Base-by-base conservation (phyloP, 2,797 vertebrate genomes). In the Hypotaenidia philippensis region DNA sequence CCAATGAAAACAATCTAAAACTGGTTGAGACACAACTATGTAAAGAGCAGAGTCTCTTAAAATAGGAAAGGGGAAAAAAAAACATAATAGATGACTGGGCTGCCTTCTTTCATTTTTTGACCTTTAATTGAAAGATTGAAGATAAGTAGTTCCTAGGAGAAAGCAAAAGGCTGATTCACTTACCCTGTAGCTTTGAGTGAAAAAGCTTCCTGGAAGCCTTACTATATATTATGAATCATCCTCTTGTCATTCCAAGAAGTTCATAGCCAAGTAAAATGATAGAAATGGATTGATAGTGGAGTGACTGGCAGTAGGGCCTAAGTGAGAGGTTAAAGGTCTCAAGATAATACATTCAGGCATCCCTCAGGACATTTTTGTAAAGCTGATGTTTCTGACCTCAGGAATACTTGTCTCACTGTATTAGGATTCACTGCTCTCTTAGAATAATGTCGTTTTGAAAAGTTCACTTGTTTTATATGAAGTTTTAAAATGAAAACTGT, bases 101-200 rank as follows among this genome's bases (percentile, higher is more conserved):
- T 94, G 95, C 83, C 95, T 83, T 92, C 88, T 91, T 97, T 97
- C 95, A 94, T 97, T 97, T 97, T 97, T 93, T 98, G 97, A 98
- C 98, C 98, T 98, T 98, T 98, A 98, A 98, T 98, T 98, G 98
- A 98, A 98, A 98, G 96, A 98, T 97, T 97, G 96, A 97, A 98
- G 98, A 98, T 98, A 98, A 98, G 97, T 97, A 97, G 94, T 95
- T 98, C 96, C 97, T 97, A 81, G 21, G 81, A 98, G 94, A 98
- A 98, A 97, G 97, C 96, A 96, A 97, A 97, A 97, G 96, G 94
- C 97, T 97, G 97, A 97, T 97, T 98, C 97, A 97, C 96, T 98
- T 97, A 97, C 96, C 96, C 96, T 90, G 93, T 74, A 97, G 96
- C 94, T 97, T 96, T 95, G 95, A 97, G 96, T 94, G 86, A 94